Base-by-base conservation (phyloP, 2,888 invertebrate genomes). In the Drosophila quinaria region DNA sequence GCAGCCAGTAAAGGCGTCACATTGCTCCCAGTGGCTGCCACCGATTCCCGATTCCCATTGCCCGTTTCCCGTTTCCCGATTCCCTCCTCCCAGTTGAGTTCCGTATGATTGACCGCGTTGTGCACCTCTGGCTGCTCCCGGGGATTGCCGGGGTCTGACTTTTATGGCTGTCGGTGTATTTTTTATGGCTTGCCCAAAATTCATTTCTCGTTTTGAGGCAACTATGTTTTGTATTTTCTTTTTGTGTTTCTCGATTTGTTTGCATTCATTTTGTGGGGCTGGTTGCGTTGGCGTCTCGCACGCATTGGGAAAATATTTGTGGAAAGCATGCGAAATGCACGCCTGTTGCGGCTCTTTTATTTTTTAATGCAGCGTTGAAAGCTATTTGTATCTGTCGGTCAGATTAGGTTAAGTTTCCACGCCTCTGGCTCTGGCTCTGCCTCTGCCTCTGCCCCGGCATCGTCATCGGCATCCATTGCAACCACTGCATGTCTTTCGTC, bases 371-470 rank as follows among this genome's bases (percentile, higher is more conserved):
- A 52, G 72, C 85, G 89, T 80, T 89, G 86, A 87, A 89, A 87
- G 86, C 86, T 85, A 87, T 87, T 87, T 87, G 87, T 87, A 87
- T 89, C 87, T 87, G 87, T 87, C 87, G 89, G 87, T 85, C 82
- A 89, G 86, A 89, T 89, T 87, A 80, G 89, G 87, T 87, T 89
- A 81, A 84, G 75, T 83, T 83, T 54, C 68, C 64, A 52, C 58
- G 50, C 60, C 64, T 39, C 56, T 46, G 41, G 22, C 42, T 1
- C 46, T 47, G 29, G 15, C 44, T 10, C 44, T n/a, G 4, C 25
- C 15, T 13, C 37, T 11, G 10, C 29, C 19, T 8, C 31, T 9
- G 4, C 19, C 8, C n/a, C 58, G n/a, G 33, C 58, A 35, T 11
- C n/a, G 39, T 13, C 19, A 15, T 0, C 11, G 41, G 44, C 68